Base-by-base conservation (phyloP, 2,888 invertebrate genomes). In the Andricus quercusramuli region DNA sequence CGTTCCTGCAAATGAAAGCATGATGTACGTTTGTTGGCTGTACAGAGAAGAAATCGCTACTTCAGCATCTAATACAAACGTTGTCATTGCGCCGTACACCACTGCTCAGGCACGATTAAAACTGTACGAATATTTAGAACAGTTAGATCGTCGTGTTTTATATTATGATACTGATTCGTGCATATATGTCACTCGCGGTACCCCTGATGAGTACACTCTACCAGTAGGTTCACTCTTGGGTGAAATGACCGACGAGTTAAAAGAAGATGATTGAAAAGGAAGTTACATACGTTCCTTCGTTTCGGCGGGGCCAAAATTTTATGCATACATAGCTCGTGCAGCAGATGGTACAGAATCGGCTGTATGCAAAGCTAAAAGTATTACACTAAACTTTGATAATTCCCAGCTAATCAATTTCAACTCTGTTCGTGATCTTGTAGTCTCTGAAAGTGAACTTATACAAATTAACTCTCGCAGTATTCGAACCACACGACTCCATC, bases 91-190 rank as follows among this genome's bases (percentile, higher is more conserved):
- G 0, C 76, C 80, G n/a, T 83, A 77, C 15, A 77, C 77, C 2
- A 83, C 83, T 0, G 78, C 77, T 13, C 78, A 80, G 32, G 80
- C 82, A 1, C 78, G 79, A 8, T 44, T 80, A 1, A 88, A 90
- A 80, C 82, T 93, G 0, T 91, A 90, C 79, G 76, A 78, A 4
- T 88, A 89, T 32, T 80, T 93, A 5, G 86, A 92, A 13, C 79
- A 79, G 29, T 81, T 93, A 9, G 87, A 83, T 8, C 77, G 84
- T 47, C 47, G 68, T 5, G 80, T 78, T 9, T 41, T 83, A 2
- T 82, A 79, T 51, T 79, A 78, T 25, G 83, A 83, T 29, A 83
- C 81, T 0, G 79, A 81, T 29, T 81, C 78, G 0, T 29, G 78
- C 5, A 78, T 83, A n/a, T n/a, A n/a, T n/a, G n/a, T n/a, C n/a